phyloP scores from a whole-genome alignment of 2,113 vertebrate species.

The Corythaixoides concolor region DNA sequence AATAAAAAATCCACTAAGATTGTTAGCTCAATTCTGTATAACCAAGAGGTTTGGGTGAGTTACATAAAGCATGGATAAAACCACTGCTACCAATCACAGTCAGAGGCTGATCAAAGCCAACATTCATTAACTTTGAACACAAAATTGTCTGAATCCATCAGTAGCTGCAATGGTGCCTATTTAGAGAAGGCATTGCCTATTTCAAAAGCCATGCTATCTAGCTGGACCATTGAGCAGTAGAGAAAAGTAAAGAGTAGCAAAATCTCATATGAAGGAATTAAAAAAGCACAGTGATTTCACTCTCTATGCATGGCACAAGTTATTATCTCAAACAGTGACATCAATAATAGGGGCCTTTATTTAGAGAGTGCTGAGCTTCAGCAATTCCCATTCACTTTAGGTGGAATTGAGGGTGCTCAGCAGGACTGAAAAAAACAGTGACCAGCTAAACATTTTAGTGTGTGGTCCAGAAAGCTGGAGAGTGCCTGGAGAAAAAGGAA shows the following conservation, averaged over 20 bases:
- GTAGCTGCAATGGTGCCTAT: conserved; percentile 52
- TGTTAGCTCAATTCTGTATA: background rate
- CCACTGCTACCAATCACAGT: conserved; percentile 46
- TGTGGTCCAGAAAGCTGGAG: conserved; percentile 62
- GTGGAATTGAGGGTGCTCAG: conserved; percentile 64
- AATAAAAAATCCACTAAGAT: too few relatives aligned
- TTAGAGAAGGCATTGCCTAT: conserved; percentile 51
- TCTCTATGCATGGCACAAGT: conserved; percentile 58
- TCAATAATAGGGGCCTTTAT: conserved; percentile 57
- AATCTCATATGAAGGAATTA: conserved; percentile 50
- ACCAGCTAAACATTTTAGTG: conserved; percentile 59
- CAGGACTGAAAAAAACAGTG: conserved; percentile 45
- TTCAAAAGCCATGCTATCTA: conserved; percentile 61
- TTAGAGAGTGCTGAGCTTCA: conserved; percentile 67
- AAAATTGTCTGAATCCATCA: conserved; percentile 68
- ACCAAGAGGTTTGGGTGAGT: conserved; percentile 48
- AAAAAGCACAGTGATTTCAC: conserved; percentile 62
- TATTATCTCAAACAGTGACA: conserved; percentile 63
- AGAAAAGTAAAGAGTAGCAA: conserved; percentile 47
- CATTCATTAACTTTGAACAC: conserved; percentile 67
- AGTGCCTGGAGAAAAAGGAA: conserved; percentile 56
- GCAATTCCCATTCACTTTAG: conserved; percentile 66
- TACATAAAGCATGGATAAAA: conserved; percentile 31
- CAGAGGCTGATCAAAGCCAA: conserved; percentile 62
- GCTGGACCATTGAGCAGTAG: conserved; percentile 54